These are phyloP conservation scores for Halesus radiatus DNA, from an alignment of 1,140 invertebrate species.

Conservation along the genomic window DNA sequence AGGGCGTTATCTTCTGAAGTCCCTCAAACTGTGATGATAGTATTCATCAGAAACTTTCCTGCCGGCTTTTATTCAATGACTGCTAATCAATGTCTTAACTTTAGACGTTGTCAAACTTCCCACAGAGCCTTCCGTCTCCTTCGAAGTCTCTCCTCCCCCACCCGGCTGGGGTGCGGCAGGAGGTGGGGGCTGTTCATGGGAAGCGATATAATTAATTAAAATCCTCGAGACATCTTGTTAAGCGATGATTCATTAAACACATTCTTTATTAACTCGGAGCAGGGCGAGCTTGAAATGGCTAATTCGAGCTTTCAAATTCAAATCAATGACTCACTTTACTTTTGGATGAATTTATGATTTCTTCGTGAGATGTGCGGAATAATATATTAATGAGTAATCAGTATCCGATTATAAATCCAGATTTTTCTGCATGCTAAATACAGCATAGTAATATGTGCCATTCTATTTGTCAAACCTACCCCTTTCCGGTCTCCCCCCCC, in stretches of 20 bases:
- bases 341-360: no score
- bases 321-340: no score
- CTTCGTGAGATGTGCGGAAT: no score
- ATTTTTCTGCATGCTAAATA: no score
- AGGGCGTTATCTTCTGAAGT: neutral
- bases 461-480: no score
- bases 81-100: conserved; percentile 41
- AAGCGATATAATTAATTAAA: conserved; percentile 54
- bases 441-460: no score
- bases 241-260: conserved; percentile 55
- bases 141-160: neutral
- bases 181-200: neutral
- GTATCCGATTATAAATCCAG: no score
- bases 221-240: conserved; percentile 29
- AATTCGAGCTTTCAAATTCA: neutral
- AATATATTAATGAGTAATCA: no score
- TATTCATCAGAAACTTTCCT: conserved; percentile 1
- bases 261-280: conserved; percentile 30
- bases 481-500: no score
- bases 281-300: neutral
- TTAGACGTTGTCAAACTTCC: conserved; percentile 34
- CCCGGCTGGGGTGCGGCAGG: neutral
- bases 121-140: neutral
- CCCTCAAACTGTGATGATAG: neutral
- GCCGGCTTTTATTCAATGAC: conserved; percentile 22